Conservation (phyloP, 2,113 vertebrate species). For the Anolis carolinensis region DNA sequence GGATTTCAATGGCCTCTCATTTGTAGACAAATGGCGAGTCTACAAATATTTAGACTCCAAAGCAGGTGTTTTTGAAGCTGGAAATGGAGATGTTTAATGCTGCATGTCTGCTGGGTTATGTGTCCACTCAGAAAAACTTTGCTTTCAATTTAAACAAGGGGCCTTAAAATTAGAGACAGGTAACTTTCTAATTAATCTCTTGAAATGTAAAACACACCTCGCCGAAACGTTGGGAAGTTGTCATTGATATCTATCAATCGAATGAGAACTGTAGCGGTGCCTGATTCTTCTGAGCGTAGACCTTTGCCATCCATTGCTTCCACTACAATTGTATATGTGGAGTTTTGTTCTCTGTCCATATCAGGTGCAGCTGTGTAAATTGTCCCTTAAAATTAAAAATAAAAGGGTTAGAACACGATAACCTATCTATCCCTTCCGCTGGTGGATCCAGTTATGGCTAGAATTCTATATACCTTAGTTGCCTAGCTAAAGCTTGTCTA, state of each 20-base stretch:
- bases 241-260: conserved; percentile 87
- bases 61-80: too few relatives aligned
- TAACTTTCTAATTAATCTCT: background rate
- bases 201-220: conserved; percentile 71
- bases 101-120: too few relatives aligned
- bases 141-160: background rate
- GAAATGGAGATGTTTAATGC: too few relatives aligned
- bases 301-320: conserved; percentile 84
- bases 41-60: too few relatives aligned
- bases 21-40: too few relatives aligned
- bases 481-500: too few relatives aligned
- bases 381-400: conserved; percentile 66
- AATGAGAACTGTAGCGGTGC: conserved; percentile 85
- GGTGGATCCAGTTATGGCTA: too few relatives aligned
- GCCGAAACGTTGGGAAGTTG: conserved; percentile 86
- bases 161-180: background rate
- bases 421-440: background rate
- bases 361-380: conserved; percentile 76
- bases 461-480: too few relatives aligned
- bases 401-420: background rate
- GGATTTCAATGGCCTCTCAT: too few relatives aligned
- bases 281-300: conserved; percentile 66
- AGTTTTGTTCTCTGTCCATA: conserved; percentile 86
- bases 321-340: conserved; percentile 82
- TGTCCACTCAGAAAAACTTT: background rate